Evolutionary conservation across 2,113 vertebrate species (phyloP), one percentile per base, ranked within the genome.

Genomic region (Rhabdornis inornatus): DNA sequence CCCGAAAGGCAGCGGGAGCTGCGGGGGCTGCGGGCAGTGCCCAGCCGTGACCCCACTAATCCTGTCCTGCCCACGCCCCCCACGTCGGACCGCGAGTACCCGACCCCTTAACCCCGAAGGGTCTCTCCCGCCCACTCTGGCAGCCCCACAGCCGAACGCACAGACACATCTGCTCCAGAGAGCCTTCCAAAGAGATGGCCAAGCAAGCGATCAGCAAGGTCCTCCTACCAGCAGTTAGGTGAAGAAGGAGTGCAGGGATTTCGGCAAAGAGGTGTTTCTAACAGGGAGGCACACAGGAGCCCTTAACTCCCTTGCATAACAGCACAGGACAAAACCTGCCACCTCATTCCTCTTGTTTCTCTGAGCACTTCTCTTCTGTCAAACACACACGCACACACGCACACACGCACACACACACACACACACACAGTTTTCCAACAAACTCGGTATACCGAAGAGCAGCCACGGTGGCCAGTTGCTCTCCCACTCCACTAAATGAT

Each of bases 401-500:
- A n/a, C n/a, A n/a, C n/a, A n/a, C n/a, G n/a, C n/a, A n/a, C n/a
- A 30, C 39, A 18, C 16, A 30, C 39, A 18, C 16, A 7, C 7
- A 11, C 6, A 9, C 5, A 10, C 52, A 16, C 9, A 3, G 2
- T 6, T 71, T 77, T 65, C 3, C 24, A 72, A 20, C 33, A 13
- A 31, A 12, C 20, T 13, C 4, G 10, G 6, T 2, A 13, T 1
- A 8, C 15, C 7, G 1, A 47, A 3, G 39, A 39, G 2, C 15
- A 25, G 37, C 8, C 39, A 1, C 0, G 0, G 18, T 1, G 19
- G 18, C 42, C 44, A 3, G 15, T 2, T 19, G 13, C 40, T 56
- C 15, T 80, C 20, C 44, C 15, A 1, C 24, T 28, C n/a, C n/a
- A 20, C 7, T 4, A 10, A 28, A n/a, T 0, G 6, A n/a, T 44